A percentile compares a stretch with the other conserved stretches of the same genome.
Evolutionary conservation across 2,797 vertebrate species (phyloP).

Genomic region (Sphenodon punctatus): DNA sequence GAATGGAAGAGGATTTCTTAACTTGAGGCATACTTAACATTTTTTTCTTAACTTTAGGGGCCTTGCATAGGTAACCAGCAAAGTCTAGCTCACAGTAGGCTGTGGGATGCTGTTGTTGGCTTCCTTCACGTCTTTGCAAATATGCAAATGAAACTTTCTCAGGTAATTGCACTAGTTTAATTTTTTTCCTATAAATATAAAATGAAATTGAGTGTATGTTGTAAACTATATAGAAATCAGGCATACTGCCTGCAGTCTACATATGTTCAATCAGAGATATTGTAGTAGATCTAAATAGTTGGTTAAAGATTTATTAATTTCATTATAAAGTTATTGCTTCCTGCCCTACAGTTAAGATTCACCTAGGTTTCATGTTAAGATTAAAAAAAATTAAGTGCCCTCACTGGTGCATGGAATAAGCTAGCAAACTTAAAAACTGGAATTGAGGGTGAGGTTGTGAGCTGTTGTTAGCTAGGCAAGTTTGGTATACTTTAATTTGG

Average conservation of each 20-base stretch:
- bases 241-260: too few relatives aligned
- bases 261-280: not conserved
- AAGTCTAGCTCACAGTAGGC: constrained; percentile 94
- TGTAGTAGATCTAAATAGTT: not conserved
- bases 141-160: constrained; percentile 99
- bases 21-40: not conserved
- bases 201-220: not conserved
- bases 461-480: too few relatives aligned
- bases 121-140: constrained; percentile 99
- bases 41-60: constrained; percentile 77
- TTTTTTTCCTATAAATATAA: not conserved
- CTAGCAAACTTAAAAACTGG: too few relatives aligned
- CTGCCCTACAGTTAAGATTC: not conserved
- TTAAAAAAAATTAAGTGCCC: too few relatives aligned
- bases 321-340: not conserved
- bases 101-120: constrained; percentile 98
- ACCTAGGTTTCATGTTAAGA: too few relatives aligned
- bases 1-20: not conserved
- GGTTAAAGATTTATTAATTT: not conserved
- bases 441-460: too few relatives aligned
- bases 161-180: constrained; percentile 80
- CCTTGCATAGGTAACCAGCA: constrained; percentile 97
- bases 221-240: not conserved
- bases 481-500: too few relatives aligned
- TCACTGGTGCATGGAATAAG: too few relatives aligned